Evolutionary conservation across 1,140 invertebrate genomes (phyloP), one percentile per base, ranked within the genome.

Genomic region (Chironomus striatipennis): DNA sequence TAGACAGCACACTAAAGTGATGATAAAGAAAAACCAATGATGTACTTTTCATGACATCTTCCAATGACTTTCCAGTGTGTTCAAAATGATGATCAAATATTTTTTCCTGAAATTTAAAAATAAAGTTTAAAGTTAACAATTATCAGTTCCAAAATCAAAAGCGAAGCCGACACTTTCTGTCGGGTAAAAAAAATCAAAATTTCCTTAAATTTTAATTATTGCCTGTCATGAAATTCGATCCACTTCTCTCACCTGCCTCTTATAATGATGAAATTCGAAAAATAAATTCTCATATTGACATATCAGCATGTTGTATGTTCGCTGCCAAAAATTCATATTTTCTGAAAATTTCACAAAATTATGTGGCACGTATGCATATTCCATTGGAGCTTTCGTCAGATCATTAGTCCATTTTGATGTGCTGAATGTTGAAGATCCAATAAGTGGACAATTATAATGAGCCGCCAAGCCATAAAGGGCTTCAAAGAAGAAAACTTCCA

Each of bases 401-500:
- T 74, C 75, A 74, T 80, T 79, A 8, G 79, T 76, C 15, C 34
- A 74, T 0, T 20, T 73, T 7, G 78, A 78, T 20, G 80, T 79
- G 0, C 81, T 81, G 74, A 82, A 80, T 0, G 81, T 79, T 10
- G 79, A 77, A 0, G 81, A 6, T 7, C 78, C 80, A 17, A 82
- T 81, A 0, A 82, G 75, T 0, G 81, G 79, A 0, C 80, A 81
- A 42, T 81, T 57, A 2, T 12, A 57, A n/a, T n/a, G 47, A n/a
- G 47, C 77, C 0, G 78, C 80, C 3, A 83, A 21, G 6, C 81
- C 81, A 12, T 80, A 78, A 0, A 78, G 76, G 0, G 81, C 79
- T 74, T 82, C 81, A 12, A 78, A 77, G 0, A 80, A 76, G 43
- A 83, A 83, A 18, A 81, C 76, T 76, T 83, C 81, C 17, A 74